Evolutionary conservation across 1,140 invertebrate genomes (phyloP).

Genomic region (Ips nitidus): DNA sequence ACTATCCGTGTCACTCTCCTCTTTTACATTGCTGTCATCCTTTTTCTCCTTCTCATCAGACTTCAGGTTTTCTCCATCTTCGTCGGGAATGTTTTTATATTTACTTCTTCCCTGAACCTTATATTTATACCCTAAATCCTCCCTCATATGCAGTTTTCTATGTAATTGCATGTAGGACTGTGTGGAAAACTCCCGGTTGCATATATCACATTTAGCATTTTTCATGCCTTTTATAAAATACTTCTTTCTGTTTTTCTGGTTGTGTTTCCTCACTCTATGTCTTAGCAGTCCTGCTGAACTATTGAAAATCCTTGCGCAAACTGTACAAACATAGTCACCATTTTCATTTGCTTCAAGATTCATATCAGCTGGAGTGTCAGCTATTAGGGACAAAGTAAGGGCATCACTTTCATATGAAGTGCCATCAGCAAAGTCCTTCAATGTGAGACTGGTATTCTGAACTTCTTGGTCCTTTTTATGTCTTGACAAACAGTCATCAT

Average conservation of each 20-base stretch:
- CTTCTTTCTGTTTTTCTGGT: slow-evolving; percentile 46
- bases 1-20: slow-evolving; percentile 5
- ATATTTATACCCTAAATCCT: slow-evolving; percentile 46
- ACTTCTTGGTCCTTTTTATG: slow-evolving; percentile 36
- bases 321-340: slow-evolving; percentile 41
- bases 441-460: slow-evolving; percentile 40
- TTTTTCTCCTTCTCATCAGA: slow-evolving; percentile 28
- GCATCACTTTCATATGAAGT: slow-evolving; percentile 26
- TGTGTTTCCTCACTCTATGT: slow-evolving; percentile 46
- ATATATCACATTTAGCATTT: slow-evolving; percentile 49
- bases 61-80: slow-evolving; percentile 20
- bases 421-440: slow-evolving; percentile 41
- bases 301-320: slow-evolving; percentile 43
- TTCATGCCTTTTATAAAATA: slow-evolving; percentile 51
- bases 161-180: slow-evolving; percentile 48
- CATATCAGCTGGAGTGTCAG: slow-evolving; percentile 25
- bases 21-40: slow-evolving; percentile 5
- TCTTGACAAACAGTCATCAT: slow-evolving; percentile 41
- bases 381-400: slow-evolving; percentile 21
- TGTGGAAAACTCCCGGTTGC: slow-evolving; percentile 48
- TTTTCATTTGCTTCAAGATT: slow-evolving; percentile 35
- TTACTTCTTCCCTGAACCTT: slow-evolving; percentile 45
- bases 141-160: slow-evolving; percentile 45
- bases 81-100: slow-evolving; percentile 33
- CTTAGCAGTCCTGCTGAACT: slow-evolving; percentile 42